Percentiles rank a stretch among this genome's conserved stretches.
Conservation (phyloP, 2,888 invertebrate genomes). For the Drosophila mettleri region DNA sequence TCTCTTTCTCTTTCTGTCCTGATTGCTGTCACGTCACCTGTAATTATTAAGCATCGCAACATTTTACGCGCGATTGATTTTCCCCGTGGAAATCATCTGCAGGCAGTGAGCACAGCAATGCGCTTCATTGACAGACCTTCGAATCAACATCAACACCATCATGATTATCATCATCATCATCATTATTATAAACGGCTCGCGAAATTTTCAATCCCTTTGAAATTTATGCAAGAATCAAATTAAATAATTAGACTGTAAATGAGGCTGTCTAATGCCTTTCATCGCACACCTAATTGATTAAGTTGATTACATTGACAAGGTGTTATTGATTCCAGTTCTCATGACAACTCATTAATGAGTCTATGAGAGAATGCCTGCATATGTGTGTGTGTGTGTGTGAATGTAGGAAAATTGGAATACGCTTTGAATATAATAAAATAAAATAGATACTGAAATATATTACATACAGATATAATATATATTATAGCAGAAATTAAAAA, state of each 20-base stretch:
- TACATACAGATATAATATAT: too few species aligned
- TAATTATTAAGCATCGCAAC: slow-evolving; percentile 63
- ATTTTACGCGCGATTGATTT: slow-evolving; percentile 66
- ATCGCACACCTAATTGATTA: slow-evolving; percentile 68
- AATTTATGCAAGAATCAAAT: slow-evolving; percentile 67
- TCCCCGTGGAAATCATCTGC: slow-evolving; percentile 42
- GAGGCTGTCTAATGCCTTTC: slow-evolving; percentile 27
- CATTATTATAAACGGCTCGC: too few species aligned
- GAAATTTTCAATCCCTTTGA: slow-evolving; percentile 45
- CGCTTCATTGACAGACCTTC: slow-evolving; percentile 20
- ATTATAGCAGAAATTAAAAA: too few species aligned
- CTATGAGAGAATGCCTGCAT: neutral
- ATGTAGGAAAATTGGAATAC: neutral
- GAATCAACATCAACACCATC: slow-evolving; percentile 8
- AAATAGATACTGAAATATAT: neutral
- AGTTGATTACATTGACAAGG: slow-evolving; percentile 65
- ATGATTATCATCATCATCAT: neutral
- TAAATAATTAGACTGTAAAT: slow-evolving; percentile 66
- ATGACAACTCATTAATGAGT: slow-evolving; percentile 17
- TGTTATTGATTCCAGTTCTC: slow-evolving; percentile 44
- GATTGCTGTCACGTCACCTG: slow-evolving; percentile 46
- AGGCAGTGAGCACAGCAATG: slow-evolving; percentile 30
- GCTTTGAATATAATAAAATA: neutral
- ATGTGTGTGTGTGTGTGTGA: neutral
- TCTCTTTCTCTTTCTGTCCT: neutral